A percentile compares a stretch with the other conserved stretches of the same genome.
Evolutionary conservation across 2,797 vertebrate species (phyloP).

Genomic region (Dromococcyx pavoninus): DNA sequence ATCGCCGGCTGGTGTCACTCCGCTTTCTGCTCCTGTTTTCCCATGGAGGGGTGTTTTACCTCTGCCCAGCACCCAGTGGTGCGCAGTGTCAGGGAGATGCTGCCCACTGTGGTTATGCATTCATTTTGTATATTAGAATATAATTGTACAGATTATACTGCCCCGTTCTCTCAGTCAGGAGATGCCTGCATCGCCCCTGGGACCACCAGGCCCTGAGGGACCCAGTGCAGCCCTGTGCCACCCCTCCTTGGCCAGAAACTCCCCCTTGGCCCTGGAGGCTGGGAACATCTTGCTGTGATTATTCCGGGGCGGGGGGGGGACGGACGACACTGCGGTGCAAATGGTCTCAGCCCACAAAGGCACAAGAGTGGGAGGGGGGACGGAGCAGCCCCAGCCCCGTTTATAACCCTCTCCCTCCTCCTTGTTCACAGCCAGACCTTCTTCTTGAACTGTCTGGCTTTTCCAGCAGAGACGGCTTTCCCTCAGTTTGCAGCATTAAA

Average conservation of each 20-base stretch:
- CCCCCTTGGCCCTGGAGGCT: background rate
- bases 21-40: background rate
- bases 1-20: background rate
- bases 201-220: background rate
- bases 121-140: accelerated
- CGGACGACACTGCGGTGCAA: accelerated
- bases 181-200: background rate
- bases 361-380: background rate
- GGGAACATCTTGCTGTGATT: slow-evolving; percentile 53
- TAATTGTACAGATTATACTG: no score
- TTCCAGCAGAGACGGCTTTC: slow-evolving; percentile 22
- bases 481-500: slow-evolving; percentile 53
- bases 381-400: background rate
- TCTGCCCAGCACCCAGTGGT: accelerated
- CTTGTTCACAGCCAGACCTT: slow-evolving; percentile 45
- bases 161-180: accelerated
- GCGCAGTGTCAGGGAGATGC: accelerated
- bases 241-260: background rate
- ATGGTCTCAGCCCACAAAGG: background rate
- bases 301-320: background rate
- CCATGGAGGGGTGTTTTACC: accelerated
- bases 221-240: accelerated
- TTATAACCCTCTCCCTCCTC: slow-evolving; percentile 16
- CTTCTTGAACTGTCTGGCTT: slow-evolving; percentile 60
- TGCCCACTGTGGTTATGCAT: accelerated